These are phyloP conservation scores for Calypte anna DNA, from an alignment of 2,113 vertebrate species.

Conservation along the genomic window DNA sequence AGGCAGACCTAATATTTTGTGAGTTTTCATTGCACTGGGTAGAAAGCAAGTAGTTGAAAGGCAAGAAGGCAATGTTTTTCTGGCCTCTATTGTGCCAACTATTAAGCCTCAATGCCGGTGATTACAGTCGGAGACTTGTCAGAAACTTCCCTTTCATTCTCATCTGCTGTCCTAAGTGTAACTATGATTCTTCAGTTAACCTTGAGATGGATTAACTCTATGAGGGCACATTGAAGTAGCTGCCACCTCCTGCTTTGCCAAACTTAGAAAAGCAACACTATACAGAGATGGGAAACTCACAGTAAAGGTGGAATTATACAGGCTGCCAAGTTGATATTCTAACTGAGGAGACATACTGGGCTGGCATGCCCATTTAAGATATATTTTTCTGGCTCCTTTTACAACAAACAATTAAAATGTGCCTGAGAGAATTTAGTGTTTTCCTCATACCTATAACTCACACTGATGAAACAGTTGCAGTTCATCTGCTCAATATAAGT, in stretches of 20 bases:
- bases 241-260: background rate
- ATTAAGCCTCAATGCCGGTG: background rate
- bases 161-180: background rate
- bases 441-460: background rate
- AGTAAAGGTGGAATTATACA: background rate
- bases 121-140: background rate
- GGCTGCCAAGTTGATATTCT: background rate
- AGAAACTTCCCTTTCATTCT: background rate
- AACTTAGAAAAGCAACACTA: fast-evolving
- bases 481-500: background rate
- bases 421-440: background rate
- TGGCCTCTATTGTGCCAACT: background rate
- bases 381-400: background rate
- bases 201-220: fast-evolving
- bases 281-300: background rate
- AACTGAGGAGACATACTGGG: background rate
- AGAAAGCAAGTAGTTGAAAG: background rate
- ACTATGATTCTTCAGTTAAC: background rate
- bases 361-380: background rate
- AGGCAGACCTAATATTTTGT: background rate
- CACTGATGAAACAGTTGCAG: background rate
- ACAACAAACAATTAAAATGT: background rate
- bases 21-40: background rate
- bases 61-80: background rate
- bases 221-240: fast-evolving